These are phyloP conservation scores for Procapra przewalskii DNA, from an alignment of 2,113 vertebrate species.

Conservation along the genomic window DNA sequence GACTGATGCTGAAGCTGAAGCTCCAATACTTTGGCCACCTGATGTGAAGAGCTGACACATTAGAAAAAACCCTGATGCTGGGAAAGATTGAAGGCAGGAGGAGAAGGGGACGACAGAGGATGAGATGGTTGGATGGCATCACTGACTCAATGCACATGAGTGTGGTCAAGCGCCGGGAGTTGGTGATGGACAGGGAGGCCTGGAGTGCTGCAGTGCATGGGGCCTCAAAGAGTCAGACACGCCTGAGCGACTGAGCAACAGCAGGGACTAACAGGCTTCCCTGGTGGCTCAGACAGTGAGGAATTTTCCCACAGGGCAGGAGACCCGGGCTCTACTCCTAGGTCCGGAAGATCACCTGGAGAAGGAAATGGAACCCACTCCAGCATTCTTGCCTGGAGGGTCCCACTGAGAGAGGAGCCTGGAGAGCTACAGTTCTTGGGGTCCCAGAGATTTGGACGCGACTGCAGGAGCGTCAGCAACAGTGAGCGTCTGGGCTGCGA, in stretches of 20 bases:
- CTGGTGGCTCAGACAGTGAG: neutral
- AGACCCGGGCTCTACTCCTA: neutral
- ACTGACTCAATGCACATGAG: neutral
- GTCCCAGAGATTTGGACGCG: rapidly evolving
- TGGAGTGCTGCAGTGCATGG: rapidly evolving
- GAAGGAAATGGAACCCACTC: neutral
- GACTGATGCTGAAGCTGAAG: neutral
- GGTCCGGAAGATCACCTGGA: neutral
- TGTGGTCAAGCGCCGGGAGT: rapidly evolving
- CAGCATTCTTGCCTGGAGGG: neutral
- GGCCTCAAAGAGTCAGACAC: rapidly evolving
- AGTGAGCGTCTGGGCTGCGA: neutral
- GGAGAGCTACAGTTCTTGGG: neutral
- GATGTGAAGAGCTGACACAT: neutral
- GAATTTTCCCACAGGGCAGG: neutral
- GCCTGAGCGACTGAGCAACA: neutral
- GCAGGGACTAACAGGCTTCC: rapidly evolving
- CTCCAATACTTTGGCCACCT: neutral
- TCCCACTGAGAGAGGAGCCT: neutral
- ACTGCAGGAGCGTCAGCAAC: rapidly evolving
- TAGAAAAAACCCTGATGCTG: neutral
- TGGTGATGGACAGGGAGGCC: neutral
- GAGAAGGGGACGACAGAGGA: neutral
- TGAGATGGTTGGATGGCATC: neutral
- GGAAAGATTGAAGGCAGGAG: neutral